Evolutionary conservation across 1,140 invertebrate species (phyloP), one percentile per base, ranked within the genome.

Genomic region (Glomeris maerens): DNA sequence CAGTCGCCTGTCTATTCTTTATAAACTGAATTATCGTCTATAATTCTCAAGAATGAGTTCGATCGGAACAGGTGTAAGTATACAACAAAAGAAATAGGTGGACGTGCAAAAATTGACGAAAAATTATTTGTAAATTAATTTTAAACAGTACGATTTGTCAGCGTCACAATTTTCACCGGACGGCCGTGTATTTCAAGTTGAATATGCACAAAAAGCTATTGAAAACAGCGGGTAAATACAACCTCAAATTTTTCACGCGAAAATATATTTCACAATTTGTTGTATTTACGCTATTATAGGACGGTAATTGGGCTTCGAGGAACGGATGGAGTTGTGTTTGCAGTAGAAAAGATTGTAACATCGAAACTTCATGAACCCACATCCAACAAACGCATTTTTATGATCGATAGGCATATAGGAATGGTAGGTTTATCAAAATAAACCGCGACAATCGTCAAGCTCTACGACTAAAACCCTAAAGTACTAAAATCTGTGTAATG

Each of bases 151-250:
- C 68, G 96, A 99, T 79, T 75, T 99, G 57, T 98, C 93, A 53
- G 95, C 95, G 7, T 97, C 96, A 17, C 96, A 98, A 74, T 99
- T 98, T 74, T 98, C 94, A 10, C 95, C 96, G 10, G 96, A 99
- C 71, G 96, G 96, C 14, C 72, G 92, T 60, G 92, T 98, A 44
- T 98, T 98, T 72, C 93, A 98, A 81, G 92, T 99, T 1, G 96
- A 99, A 76, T 99, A 99, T 74, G 96, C 96, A 23, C 83, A 88
- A 46, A 99, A 99, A 73, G 96, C 96, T 14, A 94, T 98, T 2
- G 96, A 98, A 74, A 97, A 95, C 61, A 95, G 92, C 66, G 94
- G 94, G 81, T 83, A 70, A 41, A 45, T 45, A 40, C n/a, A n/a
- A n/a, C n/a, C n/a, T 28, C 41, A 45, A 23, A 22, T 45, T 25